A percentile compares a stretch with the other conserved stretches of the same genome.
phyloP scores from a whole-genome alignment of 1,140 invertebrate species.

The Hermatobates lingyangjiaoensis region DNA sequence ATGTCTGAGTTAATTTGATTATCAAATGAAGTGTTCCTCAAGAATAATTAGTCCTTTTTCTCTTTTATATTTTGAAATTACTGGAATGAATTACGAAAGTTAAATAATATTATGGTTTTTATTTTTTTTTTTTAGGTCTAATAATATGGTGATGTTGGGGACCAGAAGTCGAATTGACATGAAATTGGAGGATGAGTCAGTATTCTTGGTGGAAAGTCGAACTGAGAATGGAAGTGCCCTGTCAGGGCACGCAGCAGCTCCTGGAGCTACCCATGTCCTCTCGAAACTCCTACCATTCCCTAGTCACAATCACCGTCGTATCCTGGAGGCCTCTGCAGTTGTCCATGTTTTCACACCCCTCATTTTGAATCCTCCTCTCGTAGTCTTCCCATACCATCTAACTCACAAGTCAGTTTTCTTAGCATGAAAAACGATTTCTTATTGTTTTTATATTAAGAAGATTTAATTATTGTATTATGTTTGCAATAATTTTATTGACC shows the following conservation, averaged over 20 bases:
- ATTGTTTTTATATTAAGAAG: too few species aligned
- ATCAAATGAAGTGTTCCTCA: too few species aligned
- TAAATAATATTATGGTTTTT: too few species aligned
- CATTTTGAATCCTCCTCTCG: background rate
- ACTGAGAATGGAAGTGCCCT: background rate
- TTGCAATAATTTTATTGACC: too few species aligned
- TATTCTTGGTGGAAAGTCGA: background rate
- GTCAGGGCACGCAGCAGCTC: background rate
- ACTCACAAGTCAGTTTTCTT: background rate
- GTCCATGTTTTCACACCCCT: background rate
- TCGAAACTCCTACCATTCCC: background rate
- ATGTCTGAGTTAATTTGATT: too few species aligned
- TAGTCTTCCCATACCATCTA: background rate
- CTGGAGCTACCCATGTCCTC: background rate
- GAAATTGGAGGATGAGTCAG: background rate
- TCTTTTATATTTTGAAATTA: too few species aligned
- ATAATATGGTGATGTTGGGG: background rate
- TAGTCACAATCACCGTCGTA: background rate
- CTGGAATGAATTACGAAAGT: too few species aligned
- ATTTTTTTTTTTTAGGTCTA: background rate
- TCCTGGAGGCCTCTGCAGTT: background rate
- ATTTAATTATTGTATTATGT: too few species aligned
- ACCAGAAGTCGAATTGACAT: background rate
- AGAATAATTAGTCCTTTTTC: too few species aligned
- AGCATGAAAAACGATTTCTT: too few species aligned